These are phyloP conservation scores for Tenthredo mesomela DNA, from an alignment of 2,888 invertebrate species.

Conservation along the genomic window DNA sequence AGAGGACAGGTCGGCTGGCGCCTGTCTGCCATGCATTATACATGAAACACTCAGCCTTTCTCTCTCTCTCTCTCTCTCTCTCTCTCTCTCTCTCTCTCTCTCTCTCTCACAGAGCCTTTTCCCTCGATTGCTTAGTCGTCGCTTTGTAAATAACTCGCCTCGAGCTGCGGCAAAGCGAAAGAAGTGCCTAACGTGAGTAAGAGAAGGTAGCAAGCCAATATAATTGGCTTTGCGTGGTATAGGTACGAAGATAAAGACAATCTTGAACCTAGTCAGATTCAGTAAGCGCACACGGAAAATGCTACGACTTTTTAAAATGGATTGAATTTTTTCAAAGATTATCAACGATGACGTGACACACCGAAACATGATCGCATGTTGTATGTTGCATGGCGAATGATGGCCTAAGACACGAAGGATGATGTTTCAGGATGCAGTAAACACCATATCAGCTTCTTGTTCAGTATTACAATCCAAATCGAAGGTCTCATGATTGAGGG, in stretches of 20 bases:
- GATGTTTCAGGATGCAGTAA: no score
- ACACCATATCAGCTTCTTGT: neutral
- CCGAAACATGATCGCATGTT: no score
- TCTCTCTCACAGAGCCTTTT: conserved; percentile 65
- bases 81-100: conserved; percentile 48
- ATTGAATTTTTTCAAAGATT: no score
- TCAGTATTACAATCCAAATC: no score
- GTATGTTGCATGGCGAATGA: no score
- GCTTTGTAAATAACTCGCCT: conserved; percentile 44
- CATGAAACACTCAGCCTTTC: conserved; percentile 69
- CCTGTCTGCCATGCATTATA: conserved; percentile 72
- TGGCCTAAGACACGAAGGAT: no score
- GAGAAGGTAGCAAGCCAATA: neutral
- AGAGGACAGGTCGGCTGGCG: conserved; percentile 65
- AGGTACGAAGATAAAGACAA: neutral
- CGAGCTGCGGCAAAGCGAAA: conserved; percentile 2
- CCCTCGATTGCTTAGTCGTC: conserved; percentile 55
- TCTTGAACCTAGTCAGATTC: neutral
- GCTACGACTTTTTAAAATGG: no score
- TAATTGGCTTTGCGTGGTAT: neutral
- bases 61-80: conserved; percentile 57
- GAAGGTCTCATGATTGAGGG: neutral
- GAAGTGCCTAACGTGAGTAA: neutral
- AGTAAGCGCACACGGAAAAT: no score
- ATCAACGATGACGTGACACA: no score